Base-by-base conservation (phyloP, 2,888 invertebrate genomes). In the Cantharis rustica region DNA sequence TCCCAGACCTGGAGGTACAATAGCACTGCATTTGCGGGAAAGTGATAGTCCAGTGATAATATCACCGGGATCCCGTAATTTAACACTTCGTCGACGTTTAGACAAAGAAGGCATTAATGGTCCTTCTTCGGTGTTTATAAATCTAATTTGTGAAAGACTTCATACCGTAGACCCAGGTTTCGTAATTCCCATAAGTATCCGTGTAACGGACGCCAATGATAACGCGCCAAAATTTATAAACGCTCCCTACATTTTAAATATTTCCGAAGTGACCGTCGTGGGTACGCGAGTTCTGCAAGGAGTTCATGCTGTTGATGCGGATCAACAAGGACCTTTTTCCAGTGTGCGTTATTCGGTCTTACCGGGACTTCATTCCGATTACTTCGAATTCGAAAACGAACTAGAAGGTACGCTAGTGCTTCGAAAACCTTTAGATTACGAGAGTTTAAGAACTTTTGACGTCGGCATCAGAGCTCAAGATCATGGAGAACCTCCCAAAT, bases 181-280 rank as follows among this genome's bases (percentile, higher is more conserved):
- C 86, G 91, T 93, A 75, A 94, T 95, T 84, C 95, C 95, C 1
- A 93, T 95, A 47, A 95, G 94, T 81, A 93, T 95, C 71, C 91
- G 96, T 82, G 96, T 97, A 76, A 96, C 95, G 81, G 97, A 97
- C 88, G 95, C 95, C 78, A 97, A 97, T 87, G 97, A 97, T 89
- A 96, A 97, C 88, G 94, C 95, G 10, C 96, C 96, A 0, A 90
- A 91, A 84, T 96, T 96, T 90, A 89, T 92, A 77, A 95, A 94
- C 80, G 94, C 95, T 0, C 96, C 96, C 0, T 96, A 95, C 88
- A 91, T 93, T 69, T 90, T 94, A 81, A 95, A 96, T 82, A 92
- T 96, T 75, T 95, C 96, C 0, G 96, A 96, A 91, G 95, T 95
- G 83, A 93, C 93, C 23, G 92, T 92, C 5, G 90, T 89, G 5